Base-by-base conservation (phyloP, 2,113 vertebrate genomes). In the Alectura lathami region DNA sequence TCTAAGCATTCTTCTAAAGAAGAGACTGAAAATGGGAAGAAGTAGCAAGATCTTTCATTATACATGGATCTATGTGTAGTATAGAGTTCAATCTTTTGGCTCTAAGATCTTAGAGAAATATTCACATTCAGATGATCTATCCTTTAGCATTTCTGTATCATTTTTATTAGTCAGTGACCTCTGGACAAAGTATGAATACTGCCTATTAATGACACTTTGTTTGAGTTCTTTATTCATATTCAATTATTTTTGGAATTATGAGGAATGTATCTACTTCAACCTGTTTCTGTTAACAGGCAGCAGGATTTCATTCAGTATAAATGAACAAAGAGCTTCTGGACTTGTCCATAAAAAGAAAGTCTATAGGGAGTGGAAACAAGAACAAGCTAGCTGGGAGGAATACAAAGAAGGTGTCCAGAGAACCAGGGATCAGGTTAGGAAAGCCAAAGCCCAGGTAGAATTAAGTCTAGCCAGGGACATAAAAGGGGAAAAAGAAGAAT, bases 61-160 rank as follows among this genome's bases (percentile, higher is more conserved):
- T 34, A 18, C 63, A 34, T 12, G 5, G 23, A 63, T 4, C 57
- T 67, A 40, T 5, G 17, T 7, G 2, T 29, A 63, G 36, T 27
- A n/a, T 21, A 23, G 13, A 54, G 3, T 57, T 48, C 3, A 0
- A 48, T 43, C 3, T 27, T 27, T 20, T 68, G 6, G 9, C 6
- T 54, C 36, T 64, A 42, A 4, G 7, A 16, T 54, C 47, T 82
- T 45, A 30, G 20, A 67, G 27, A 20, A 86, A 26, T 20, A 18
- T 27, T 62, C 22, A n/a, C n/a, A 42, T 3, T 3, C 21, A 2
- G 8, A 30, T 26, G 43, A 80, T 16, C 9, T 16, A 56, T 3
- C 0, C 0, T n/a, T 60, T 40, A 34, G 2, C 11, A 45, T 50
- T 78, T 8, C 3, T 29, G 1, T 18, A 3, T 12, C 1, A 12